Percentiles rank a stretch among this genome's conserved stretches.
Conservation (phyloP, 2,888 invertebrate species). For the Xanthia togata region DNA sequence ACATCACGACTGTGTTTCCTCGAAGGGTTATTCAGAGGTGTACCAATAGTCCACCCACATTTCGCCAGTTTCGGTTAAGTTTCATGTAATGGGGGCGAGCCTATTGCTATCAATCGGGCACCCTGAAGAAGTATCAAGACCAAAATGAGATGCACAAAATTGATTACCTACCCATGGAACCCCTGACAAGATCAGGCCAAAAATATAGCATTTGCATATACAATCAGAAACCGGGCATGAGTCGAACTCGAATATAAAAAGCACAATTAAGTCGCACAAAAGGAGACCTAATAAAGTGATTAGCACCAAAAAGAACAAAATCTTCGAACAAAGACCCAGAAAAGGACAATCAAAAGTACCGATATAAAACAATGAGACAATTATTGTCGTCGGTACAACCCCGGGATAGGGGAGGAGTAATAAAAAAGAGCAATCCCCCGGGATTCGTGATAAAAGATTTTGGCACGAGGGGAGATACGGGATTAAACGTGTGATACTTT, state of each 20-base stretch:
- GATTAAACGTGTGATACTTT: conserved; percentile 85
- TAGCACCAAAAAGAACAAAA: conserved; percentile 35
- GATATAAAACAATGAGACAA: conserved; percentile 86
- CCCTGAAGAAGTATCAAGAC: not conserved
- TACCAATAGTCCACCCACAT: no score
- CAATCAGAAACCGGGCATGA: not conserved
- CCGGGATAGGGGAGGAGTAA: conserved; percentile 69
- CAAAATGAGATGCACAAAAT: not conserved
- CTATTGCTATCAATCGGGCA: no score
- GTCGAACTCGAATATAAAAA: not conserved
- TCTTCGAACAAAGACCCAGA: conserved; percentile 41
- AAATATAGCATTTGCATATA: no score
- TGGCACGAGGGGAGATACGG: conserved; percentile 79
- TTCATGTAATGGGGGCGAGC: no score
- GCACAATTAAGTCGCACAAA: no score
- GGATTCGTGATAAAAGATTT: conserved; percentile 86
- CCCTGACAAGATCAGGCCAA: no score
- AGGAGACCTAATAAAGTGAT: conserved; percentile 37
- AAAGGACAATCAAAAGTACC: conserved; percentile 68
- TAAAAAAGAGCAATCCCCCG: conserved; percentile 84
- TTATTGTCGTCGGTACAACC: conserved; percentile 78
- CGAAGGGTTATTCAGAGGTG: no score
- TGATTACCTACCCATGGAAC: not conserved
- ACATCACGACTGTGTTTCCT: no score
- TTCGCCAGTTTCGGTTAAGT: no score